Percentiles rank a stretch among this genome's conserved stretches.
Conservation (phyloP, 1,140 invertebrate genomes). For the Caerostris darwini region DNA sequence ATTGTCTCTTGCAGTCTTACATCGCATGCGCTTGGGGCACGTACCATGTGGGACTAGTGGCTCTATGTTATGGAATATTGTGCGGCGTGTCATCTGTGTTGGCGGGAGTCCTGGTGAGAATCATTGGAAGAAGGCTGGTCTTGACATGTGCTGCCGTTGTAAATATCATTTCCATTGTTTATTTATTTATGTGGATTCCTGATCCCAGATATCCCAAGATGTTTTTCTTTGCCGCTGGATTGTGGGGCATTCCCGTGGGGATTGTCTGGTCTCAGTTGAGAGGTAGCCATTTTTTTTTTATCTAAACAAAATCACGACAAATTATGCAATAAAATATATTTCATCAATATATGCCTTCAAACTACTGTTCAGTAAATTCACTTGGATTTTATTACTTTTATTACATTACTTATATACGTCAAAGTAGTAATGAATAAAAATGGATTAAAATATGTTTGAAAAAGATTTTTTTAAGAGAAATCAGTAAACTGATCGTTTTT, state of each 20-base stretch:
- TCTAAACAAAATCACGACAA: too few relatives aligned
- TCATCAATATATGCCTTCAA: too few relatives aligned
- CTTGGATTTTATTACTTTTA: too few relatives aligned
- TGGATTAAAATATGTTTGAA: too few relatives aligned
- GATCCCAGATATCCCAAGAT: slow-evolving; percentile 89
- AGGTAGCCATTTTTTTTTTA: background rate
- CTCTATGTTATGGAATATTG: slow-evolving; percentile 96
- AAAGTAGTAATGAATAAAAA: too few relatives aligned
- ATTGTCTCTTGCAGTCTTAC: slow-evolving; percentile 88
- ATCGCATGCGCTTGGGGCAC: slow-evolving; percentile 95
- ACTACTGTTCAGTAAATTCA: too few relatives aligned
- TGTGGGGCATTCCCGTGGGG: slow-evolving; percentile 88
- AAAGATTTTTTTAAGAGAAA: too few relatives aligned
- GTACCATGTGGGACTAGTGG: slow-evolving; percentile 94
- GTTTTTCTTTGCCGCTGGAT: slow-evolving; percentile 94
- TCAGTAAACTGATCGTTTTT: too few relatives aligned
- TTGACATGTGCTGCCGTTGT: slow-evolving; percentile 90
- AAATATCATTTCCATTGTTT: slow-evolving; percentile 88
- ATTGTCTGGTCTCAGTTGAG: slow-evolving; percentile 42
- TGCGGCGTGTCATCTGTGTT: slow-evolving; percentile 93
- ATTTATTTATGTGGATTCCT: slow-evolving; percentile 92
- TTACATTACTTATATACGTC: too few relatives aligned
- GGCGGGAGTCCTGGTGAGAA: slow-evolving; percentile 95
- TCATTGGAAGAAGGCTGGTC: slow-evolving; percentile 93
- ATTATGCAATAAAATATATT: too few relatives aligned